Conservation (phyloP, 2,113 vertebrate species). For the Pachycephala philippinensis region DNA sequence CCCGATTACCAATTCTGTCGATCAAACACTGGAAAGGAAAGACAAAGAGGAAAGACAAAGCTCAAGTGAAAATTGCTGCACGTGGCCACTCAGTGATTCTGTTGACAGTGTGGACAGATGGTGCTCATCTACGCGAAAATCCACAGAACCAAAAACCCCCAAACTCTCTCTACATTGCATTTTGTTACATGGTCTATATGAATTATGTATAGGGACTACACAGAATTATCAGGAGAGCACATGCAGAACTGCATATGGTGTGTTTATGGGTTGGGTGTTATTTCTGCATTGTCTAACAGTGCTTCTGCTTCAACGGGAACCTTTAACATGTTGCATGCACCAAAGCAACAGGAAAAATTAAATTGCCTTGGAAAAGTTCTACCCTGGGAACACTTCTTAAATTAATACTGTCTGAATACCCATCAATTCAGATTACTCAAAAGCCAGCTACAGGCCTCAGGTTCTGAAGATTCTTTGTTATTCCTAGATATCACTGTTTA, state of each 20-base stretch:
- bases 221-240: not conserved
- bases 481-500: not conserved
- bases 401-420: not conserved
- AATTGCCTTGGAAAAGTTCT: not conserved
- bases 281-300: not conserved
- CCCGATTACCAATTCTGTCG: not conserved
- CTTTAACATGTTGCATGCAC: not conserved
- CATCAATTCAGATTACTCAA: not conserved
- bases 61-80: no score
- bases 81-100: rapidly evolving
- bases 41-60: not conserved
- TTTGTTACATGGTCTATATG: not conserved
- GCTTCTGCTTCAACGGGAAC: not conserved
- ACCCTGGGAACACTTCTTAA: not conserved
- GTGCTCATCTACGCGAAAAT: not conserved
- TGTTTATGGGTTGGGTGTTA: not conserved
- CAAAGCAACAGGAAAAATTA: not conserved
- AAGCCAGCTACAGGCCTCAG: not conserved
- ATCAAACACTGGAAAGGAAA: not conserved
- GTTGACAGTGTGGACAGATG: not conserved
- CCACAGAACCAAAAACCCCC: not conserved
- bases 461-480: not conserved
- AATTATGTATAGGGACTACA: not conserved
- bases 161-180: not conserved
- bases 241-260: not conserved